These are phyloP conservation scores for Phrynocephalus vlangalii DNA, from an alignment of 2,797 vertebrate species.

Conservation along the genomic window DNA sequence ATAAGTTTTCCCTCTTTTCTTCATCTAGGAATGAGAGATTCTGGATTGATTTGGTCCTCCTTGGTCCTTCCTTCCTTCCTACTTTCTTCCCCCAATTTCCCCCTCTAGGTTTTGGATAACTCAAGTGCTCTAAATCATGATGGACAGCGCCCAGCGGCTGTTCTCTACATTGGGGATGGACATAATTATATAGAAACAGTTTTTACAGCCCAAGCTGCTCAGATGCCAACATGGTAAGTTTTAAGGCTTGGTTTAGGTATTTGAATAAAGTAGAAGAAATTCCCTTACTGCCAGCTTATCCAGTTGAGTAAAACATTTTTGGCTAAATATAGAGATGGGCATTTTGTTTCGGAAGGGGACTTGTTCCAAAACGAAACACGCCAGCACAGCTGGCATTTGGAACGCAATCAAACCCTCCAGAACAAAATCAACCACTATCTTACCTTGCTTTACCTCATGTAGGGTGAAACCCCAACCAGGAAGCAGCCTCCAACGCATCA, in stretches of 20 bases:
- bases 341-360: no score
- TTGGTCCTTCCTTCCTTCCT: not conserved
- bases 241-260: not conserved
- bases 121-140: not conserved
- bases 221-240: constrained; percentile 7
- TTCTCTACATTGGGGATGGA: constrained; percentile 4
- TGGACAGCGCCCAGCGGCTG: not conserved
- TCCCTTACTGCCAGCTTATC: not conserved
- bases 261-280: not conserved
- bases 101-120: constrained; percentile 5
- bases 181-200: constrained; percentile 5
- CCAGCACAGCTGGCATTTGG: no score
- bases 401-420: no score
- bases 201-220: not conserved
- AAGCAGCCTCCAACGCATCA: no score
- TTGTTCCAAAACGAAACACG: no score
- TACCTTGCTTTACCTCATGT: no score
- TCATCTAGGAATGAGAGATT: not conserved
- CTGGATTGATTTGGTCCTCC: not conserved
- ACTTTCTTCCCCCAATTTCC: not conserved
- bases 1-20: not conserved
- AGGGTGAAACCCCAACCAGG: no score
- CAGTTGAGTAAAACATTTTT: not conserved
- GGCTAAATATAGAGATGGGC: not conserved
- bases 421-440: no score